Base-by-base conservation (phyloP, 2,888 invertebrate genomes). In the Endotricha flammealis region DNA sequence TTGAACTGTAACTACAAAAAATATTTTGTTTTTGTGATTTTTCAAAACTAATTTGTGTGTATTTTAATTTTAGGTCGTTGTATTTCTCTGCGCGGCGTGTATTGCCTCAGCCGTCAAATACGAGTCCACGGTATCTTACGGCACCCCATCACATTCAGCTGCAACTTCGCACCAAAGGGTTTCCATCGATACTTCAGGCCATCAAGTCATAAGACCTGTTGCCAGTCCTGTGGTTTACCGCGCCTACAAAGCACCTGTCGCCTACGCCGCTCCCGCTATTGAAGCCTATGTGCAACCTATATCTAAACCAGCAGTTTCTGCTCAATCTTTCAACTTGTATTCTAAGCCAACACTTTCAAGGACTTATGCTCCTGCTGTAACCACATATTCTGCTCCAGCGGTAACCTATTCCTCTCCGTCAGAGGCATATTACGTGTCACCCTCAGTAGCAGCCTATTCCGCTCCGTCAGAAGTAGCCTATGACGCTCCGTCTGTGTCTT, bases 241-340 rank as follows among this genome's bases (percentile, higher is more conserved):
- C 8, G 31, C 31, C 3, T n/a, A n/a, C n/a, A n/a, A n/a, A n/a
- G 12, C 22, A 3, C 20, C 20, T 7, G 12, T 25, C 11, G 7
- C 24, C 9, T 32, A 32, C 24, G 32, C 25, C 0, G 16, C 25
- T 8, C 25, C 32, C 0, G n/a, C 25, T 25, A 16, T 32, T 13
- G 14, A 25, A 32, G 2, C 9, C 16, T 12, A 30, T n/a, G n/a
- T n/a, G 12, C 32, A 16, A 12, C 25, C 4, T 11, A 56, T 65
- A 29, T 78, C 8, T n/a, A 33, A 25, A 31, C 22, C 22, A 17
- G 32, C 32, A 11, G 16, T 25, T 8, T 33, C 32, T 2, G 7
- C 24, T 14, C 32, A 33, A 24, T 25, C 32, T 11, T 14, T 33
- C 14, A 33, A 33, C 25, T 16, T 33, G 2, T 17, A 25, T 12